A percentile compares a stretch with the other conserved stretches of the same genome.
phyloP scores from a whole-genome alignment of 2,797 vertebrate species.

The Falco berigora region DNA sequence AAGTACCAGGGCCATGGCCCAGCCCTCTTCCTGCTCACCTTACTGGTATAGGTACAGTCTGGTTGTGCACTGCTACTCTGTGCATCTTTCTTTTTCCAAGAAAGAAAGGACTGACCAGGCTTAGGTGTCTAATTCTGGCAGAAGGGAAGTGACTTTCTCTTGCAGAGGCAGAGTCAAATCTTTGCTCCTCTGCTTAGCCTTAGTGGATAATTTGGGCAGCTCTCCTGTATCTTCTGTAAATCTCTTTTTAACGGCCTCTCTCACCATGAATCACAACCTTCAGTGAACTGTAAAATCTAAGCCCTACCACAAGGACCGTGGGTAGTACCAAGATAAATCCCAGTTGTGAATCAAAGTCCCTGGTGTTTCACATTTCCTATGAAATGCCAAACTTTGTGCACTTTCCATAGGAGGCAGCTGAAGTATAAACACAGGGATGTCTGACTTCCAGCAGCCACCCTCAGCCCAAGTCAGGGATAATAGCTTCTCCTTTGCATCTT shows the following conservation, averaged over 20 bases:
- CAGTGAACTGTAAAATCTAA: constrained; percentile 19
- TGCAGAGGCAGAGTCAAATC: not conserved
- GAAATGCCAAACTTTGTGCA: not conserved
- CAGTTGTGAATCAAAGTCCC: not conserved
- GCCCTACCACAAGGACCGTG: not conserved
- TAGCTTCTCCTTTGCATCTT: not conserved
- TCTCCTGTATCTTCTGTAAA: not conserved
- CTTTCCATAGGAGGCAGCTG: not conserved
- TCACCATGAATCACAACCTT: not conserved
- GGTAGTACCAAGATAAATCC: constrained; percentile 4
- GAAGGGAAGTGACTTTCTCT: not conserved
- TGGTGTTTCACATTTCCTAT: not conserved
- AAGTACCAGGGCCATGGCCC: not conserved
- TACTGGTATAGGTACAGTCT: not conserved
- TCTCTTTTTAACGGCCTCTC: constrained; percentile 5
- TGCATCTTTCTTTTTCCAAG: not conserved
- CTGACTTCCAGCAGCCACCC: not conserved
- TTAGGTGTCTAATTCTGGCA: not conserved
- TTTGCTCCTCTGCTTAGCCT: not conserved
- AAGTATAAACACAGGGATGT: not conserved
- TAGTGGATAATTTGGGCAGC: not conserved
- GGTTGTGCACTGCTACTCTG: not conserved
- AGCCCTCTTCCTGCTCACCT: not conserved
- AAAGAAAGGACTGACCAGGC: not conserved
- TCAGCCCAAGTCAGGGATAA: not conserved